These are phyloP conservation scores for Aspiorhynchus laticeps DNA, from an alignment of 2,113 vertebrate genomes.

Conservation along the genomic window DNA sequence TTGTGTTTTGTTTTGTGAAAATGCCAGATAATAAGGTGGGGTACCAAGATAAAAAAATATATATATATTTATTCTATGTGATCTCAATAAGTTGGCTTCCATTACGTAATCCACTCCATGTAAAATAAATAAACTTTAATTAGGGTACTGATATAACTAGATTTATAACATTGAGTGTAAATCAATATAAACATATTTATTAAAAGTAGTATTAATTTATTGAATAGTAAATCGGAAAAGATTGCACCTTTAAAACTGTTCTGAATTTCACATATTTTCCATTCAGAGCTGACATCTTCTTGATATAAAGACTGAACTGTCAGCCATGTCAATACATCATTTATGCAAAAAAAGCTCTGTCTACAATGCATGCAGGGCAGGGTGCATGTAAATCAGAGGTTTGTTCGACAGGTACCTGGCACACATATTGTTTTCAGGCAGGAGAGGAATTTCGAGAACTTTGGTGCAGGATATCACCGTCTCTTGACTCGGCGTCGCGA, in stretches of 20 bases:
- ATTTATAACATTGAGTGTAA: background rate
- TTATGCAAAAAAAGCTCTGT: slow-evolving; percentile 15
- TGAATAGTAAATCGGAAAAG: no score
- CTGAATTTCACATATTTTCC: background rate
- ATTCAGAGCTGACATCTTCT: background rate
- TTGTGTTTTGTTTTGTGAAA: background rate
- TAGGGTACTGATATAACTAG: background rate
- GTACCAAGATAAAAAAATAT: no score
- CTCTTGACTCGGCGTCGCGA: slow-evolving; percentile 91
- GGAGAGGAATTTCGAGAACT: slow-evolving; percentile 92
- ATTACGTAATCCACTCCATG: background rate
- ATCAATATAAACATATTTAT: background rate
- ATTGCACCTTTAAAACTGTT: background rate
- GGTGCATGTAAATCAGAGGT: slow-evolving; percentile 41
- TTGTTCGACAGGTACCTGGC: slow-evolving; percentile 81
- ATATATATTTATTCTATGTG: no score
- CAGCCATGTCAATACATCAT: slow-evolving; percentile 23
- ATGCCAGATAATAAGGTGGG: background rate
- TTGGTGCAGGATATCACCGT: slow-evolving; percentile 83
- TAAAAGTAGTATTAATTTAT: background rate
- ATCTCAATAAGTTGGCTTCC: background rate
- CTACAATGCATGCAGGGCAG: background rate
- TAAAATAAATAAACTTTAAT: background rate
- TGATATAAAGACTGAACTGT: slow-evolving; percentile 12
- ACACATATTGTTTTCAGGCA: slow-evolving; percentile 92